Conservation (phyloP, 1,140 invertebrate genomes). For the Saxidomus purpurata region DNA sequence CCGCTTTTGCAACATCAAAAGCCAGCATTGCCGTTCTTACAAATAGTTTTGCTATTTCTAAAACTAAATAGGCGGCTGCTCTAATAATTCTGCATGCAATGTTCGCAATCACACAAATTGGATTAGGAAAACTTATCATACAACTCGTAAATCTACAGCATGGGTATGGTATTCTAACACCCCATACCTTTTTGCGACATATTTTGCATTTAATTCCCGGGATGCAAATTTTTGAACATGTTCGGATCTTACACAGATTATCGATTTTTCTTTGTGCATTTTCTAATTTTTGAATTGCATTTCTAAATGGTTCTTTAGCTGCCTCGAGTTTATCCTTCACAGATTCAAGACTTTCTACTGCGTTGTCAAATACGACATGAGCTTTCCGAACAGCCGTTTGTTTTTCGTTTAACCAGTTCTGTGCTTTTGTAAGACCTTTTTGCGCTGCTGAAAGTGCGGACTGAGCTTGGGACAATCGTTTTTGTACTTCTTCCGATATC, state of each 20-base stretch:
- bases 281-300: slow-evolving; percentile 41
- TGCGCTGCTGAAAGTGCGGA: slow-evolving; percentile 27
- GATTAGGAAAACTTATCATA: slow-evolving; percentile 63
- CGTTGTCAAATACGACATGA: slow-evolving; percentile 58
- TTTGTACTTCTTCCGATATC: slow-evolving; percentile 24
- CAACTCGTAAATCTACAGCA: slow-evolving; percentile 66
- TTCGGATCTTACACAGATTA: slow-evolving; percentile 61
- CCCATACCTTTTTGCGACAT: slow-evolving; percentile 29
- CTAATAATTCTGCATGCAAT: slow-evolving; percentile 41
- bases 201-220: slow-evolving; percentile 63
- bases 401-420: slow-evolving; percentile 52
- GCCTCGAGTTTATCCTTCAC: slow-evolving; percentile 55
- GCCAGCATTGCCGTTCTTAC: slow-evolving; percentile 58
- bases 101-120: slow-evolving; percentile 54
- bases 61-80: slow-evolving; percentile 21
- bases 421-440: slow-evolving; percentile 39
- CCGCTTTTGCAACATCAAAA: slow-evolving; percentile 56
- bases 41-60: slow-evolving; percentile 62
- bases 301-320: slow-evolving; percentile 52
- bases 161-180: slow-evolving; percentile 50
- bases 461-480: slow-evolving; percentile 26
- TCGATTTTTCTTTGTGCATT: slow-evolving; percentile 63
- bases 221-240: slow-evolving; percentile 56
- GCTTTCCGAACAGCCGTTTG: slow-evolving; percentile 44
- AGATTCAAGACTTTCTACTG: slow-evolving; percentile 33